A percentile compares a stretch with the other conserved stretches of the same genome.
These are phyloP conservation scores for Pachymerium ferrugineum DNA, from an alignment of 2,888 invertebrate species.

Conservation along the genomic window DNA sequence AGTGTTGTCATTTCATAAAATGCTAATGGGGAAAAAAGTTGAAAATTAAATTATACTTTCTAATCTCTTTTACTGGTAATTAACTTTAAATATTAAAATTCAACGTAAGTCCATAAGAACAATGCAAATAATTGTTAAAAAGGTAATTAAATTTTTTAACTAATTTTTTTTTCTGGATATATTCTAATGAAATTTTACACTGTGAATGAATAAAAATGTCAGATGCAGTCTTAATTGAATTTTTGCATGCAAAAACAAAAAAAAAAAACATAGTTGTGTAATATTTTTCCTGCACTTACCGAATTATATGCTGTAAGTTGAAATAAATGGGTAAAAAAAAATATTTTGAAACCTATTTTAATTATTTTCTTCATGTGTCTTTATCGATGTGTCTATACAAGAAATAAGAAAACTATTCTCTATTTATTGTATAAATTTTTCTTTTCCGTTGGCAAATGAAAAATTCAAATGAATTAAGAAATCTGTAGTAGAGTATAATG, in stretches of 20 bases:
- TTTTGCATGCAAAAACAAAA: neutral
- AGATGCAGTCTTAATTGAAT: conserved; percentile 9
- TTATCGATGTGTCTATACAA: conserved; percentile 1
- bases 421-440: conserved; percentile 9
- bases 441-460: neutral
- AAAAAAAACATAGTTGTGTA: neutral
- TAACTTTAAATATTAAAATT: no score
- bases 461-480: neutral
- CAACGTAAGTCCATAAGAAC: neutral
- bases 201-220: neutral
- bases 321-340: conserved; percentile 3
- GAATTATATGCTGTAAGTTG: conserved; percentile 5
- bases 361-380: conserved; percentile 13
- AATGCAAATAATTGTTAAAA: conserved; percentile 1
- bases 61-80: no score
- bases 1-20: neutral
- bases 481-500: neutral
- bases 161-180: conserved; percentile 1
- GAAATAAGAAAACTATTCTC: neutral
- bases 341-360: no score
- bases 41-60: no score
- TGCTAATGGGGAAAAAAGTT: no score
- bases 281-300: conserved; percentile 18
- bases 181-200: neutral
- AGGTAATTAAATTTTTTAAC: neutral